These are phyloP conservation scores for Brachionus rotundiformis DNA, from an alignment of 1,140 invertebrate genomes.

Conservation along the genomic window DNA sequence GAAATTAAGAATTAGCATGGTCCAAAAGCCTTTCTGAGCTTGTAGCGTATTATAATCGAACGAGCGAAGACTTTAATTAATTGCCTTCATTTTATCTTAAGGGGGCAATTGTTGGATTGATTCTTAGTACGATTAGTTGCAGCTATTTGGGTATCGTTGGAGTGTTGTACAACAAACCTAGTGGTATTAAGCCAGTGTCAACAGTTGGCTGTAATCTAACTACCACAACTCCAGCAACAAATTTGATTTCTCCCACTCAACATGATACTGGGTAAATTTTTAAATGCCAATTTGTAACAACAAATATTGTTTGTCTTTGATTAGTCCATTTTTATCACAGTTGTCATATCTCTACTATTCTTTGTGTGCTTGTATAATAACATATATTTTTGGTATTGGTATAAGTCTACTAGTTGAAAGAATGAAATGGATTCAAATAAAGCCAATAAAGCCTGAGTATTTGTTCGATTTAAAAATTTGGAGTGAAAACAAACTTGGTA, in stretches of 20 bases:
- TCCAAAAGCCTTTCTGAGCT: too few relatives aligned
- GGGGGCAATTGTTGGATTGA: slow-evolving; percentile 30
- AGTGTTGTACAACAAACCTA: neutral
- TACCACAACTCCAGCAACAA: neutral
- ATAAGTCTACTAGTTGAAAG: slow-evolving; percentile 16
- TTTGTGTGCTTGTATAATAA: slow-evolving; percentile 22
- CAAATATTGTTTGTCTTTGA: neutral
- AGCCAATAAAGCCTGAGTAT: slow-evolving; percentile 5
- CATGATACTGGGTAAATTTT: neutral
- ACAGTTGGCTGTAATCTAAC: neutral
- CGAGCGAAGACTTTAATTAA: too few relatives aligned
- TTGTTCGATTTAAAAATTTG: neutral
- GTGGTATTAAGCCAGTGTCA: slow-evolving; percentile 18
- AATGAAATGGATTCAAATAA: slow-evolving; percentile 10
- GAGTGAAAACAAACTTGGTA: neutral
- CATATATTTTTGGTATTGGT: slow-evolving; percentile 16
- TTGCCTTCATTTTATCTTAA: too few relatives aligned
- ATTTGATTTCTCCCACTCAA: neutral
- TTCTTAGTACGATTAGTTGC: slow-evolving; percentile 12
- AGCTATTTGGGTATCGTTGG: slow-evolving; percentile 7
- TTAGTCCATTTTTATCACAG: neutral
- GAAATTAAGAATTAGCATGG: too few relatives aligned
- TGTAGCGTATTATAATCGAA: too few relatives aligned
- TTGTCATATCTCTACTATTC: slow-evolving; percentile 43
- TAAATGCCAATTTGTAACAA: neutral